Evolutionary conservation across 2,113 vertebrate genomes (phyloP), one percentile per base, ranked within the genome.

Genomic region (Stictonetta naevosa): DNA sequence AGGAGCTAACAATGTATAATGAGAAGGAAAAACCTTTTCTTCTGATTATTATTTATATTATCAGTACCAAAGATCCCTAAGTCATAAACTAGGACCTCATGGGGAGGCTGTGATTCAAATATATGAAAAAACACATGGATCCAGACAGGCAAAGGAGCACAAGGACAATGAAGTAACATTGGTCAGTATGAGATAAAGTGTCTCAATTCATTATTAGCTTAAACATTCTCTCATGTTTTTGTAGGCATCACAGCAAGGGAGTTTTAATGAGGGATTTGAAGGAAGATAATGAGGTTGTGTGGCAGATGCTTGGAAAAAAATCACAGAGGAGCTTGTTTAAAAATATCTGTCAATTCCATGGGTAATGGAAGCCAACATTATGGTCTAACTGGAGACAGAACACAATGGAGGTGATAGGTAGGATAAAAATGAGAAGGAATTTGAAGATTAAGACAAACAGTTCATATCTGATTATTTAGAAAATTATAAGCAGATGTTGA

Each of bases 221-320:
- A 94, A 96, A 93, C 12, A 86, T 92, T 93, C 94, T 66, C 75
- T 94, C 67, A 6, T 91, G 20, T 26, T 62, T 93, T 93, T 88
- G 71, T 83, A 90, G 40, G 50, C 94, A 93, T 83, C 95, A 95
- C 94, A 97, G 96, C 95, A 96, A 96, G 94, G 90, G 86, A 88
- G 92, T 88, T 96, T 96, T 96, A 96, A 97, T 97, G 94, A 96
- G 95, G 95, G 88, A 95, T 95, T 88, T 94, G 83, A 96, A 86
- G 31, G 80, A 95, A 93, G 94, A 97, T 97, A 97, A 97, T 96
- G 95, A 97, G 95, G 91, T 96, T 95, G 68, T 94, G 80, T 92
- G 91, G 83, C 96, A 97, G 92, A 94, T 97, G 94, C 92, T 95
- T 83, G 86, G 59, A 88, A 93, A 96, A 91, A 95, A 81, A 81